These are phyloP conservation scores for Antennarius maculatus DNA, from an alignment of 2,797 vertebrate species.

Conservation along the genomic window DNA sequence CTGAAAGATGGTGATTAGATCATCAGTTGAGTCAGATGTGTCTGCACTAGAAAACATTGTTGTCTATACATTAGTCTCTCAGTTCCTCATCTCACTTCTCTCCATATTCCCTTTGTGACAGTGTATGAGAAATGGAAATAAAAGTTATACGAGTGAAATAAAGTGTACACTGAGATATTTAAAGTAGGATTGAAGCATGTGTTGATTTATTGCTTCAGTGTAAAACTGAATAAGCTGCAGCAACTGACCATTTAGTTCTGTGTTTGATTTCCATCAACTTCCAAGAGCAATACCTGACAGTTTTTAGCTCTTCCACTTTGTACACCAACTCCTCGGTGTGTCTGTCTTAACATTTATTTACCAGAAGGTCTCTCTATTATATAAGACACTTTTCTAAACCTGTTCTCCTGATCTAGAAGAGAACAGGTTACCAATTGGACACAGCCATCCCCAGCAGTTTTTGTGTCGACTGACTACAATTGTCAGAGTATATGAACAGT, in stretches of 20 bases:
- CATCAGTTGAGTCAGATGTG: slow-evolving; percentile 45
- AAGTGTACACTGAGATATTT: slow-evolving; percentile 11
- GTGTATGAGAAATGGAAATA: slow-evolving; percentile 4
- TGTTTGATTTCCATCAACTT: too few relatives aligned
- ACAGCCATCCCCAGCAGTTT: background rate
- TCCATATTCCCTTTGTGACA: slow-evolving; percentile 8
- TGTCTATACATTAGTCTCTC: slow-evolving; percentile 38
- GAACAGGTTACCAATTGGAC: background rate
- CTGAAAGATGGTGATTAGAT: slow-evolving; percentile 40
- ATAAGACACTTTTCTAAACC: background rate
- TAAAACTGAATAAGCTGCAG: background rate
- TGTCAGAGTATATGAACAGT: slow-evolving; percentile 6
- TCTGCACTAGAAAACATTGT: slow-evolving; percentile 31
- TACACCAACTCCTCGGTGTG: too few relatives aligned
- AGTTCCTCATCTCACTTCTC: slow-evolving; percentile 29
- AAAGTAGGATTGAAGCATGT: slow-evolving; percentile 5
- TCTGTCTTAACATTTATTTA: background rate
- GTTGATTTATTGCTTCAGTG: background rate
- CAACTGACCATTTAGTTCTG: background rate
- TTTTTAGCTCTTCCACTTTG: too few relatives aligned
- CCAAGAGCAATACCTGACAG: too few relatives aligned
- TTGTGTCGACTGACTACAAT: background rate
- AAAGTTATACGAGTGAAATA: slow-evolving; percentile 22
- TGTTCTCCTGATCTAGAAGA: background rate
- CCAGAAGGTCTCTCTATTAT: background rate